phyloP scores from a whole-genome alignment of 2,797 vertebrate species.

The Rhadinocentrus ornatus region DNA sequence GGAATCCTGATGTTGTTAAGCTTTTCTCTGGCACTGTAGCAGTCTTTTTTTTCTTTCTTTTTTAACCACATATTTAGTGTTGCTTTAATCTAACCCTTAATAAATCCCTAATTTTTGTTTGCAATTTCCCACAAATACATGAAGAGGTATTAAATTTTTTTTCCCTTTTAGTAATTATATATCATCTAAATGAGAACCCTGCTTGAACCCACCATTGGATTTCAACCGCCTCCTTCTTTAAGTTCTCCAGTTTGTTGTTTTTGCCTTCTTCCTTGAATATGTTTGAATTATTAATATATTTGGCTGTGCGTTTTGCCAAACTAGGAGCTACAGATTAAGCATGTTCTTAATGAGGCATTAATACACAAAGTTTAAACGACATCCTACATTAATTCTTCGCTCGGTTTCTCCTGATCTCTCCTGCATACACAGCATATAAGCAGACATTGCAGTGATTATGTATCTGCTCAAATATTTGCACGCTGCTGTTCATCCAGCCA shows the following conservation, averaged over 20 bases:
- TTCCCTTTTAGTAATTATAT: background rate
- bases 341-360: conserved; percentile 28
- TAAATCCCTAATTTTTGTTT: background rate
- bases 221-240: background rate
- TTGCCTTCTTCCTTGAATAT: conserved; percentile 2
- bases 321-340: conserved; percentile 49
- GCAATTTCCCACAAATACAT: background rate
- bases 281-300: conserved; percentile 21
- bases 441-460: conserved; percentile 52
- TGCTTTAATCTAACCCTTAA: background rate
- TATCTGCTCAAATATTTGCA: conserved; percentile 48
- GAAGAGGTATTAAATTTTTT: background rate
- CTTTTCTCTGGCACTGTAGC: conserved; percentile 5
- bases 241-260: background rate
- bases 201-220: background rate
- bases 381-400: conserved; percentile 26
- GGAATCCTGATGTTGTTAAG: conserved; percentile 16
- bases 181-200: background rate
- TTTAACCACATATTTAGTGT: background rate
- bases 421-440: conserved; percentile 9
- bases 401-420: conserved; percentile 20
- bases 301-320: conserved; percentile 15
- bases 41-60: background rate
- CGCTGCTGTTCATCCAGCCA: conserved; percentile 44
- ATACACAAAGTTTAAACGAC: conserved; percentile 43